phyloP scores from a whole-genome alignment of 2,797 vertebrate species.

The Ataeniobius toweri region DNA sequence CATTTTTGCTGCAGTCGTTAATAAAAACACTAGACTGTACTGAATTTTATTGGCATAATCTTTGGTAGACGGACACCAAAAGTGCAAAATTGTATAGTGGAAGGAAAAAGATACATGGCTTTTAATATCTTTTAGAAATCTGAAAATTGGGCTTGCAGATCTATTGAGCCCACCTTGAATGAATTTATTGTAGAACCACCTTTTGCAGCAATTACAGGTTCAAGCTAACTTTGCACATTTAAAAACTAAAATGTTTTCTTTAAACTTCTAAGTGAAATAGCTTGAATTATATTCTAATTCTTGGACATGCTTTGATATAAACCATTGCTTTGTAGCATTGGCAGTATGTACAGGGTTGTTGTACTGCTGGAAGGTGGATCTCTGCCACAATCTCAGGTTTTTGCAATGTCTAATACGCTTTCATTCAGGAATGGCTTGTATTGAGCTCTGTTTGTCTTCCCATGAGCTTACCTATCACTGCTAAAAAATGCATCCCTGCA shows the following conservation, averaged over 20 bases:
- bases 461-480: no score
- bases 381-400: no score
- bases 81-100: not conserved
- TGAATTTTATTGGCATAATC: not conserved
- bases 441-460: no score
- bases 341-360: no score
- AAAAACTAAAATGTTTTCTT: not conserved
- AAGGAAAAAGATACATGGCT: not conserved
- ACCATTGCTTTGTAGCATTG: no score
- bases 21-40: conserved; percentile 30
- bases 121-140: not conserved
- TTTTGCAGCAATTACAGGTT: not conserved
- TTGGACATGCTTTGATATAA: no score
- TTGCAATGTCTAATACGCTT: no score
- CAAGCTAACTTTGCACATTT: not conserved
- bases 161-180: not conserved
- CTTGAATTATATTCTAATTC: no score
- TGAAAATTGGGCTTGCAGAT: not conserved
- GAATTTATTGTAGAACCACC: not conserved
- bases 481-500: no score
- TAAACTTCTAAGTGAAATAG: no score
- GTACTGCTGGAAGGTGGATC: no score
- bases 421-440: no score
- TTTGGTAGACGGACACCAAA: not conserved
- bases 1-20: not conserved